Base-by-base conservation (phyloP, 2,113 vertebrate genomes). In the Genyomyrus donnyi region DNA sequence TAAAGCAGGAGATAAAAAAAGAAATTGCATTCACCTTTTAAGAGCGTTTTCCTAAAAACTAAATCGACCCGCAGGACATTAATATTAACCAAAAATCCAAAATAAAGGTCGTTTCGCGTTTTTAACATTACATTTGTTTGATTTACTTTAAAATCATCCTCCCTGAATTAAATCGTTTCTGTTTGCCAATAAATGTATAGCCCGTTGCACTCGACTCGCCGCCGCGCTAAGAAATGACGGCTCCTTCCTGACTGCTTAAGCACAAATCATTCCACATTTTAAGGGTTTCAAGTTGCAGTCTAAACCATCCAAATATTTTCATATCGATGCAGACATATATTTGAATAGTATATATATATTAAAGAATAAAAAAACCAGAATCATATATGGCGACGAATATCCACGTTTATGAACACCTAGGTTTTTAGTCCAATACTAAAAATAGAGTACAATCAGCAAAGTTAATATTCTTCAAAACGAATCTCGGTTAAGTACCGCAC, bases 271-370 rank as follows among this genome's bases (percentile, higher is more conserved):
- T 15, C 86, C 88, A 91, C 91, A 91, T 90, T 53, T 89, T 86
- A 88, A 80, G 50, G 42, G 91, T 35, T 89, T 93, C 88, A 66
- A 39, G 89, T 90, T 91, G 90, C 93, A 90, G 90, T 90, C 88
- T 89, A 93, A 92, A 93, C 50, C 92, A n/a, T n/a, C 91, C 11
- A 39, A 7, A 84, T 27, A 52, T 49, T 89, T 42, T 31, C 24
- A 45, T 84, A 31, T 66, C 45, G 49, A 19, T 50, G 15, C 5
- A 87, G 19, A 10, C 19, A 85, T 48, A 48, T 85, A 80, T 80
- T 42, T 42, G 35, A 17, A 80, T 42, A 80, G 35, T 80, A 42
- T 42, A 42, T 42, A 42, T 17, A 39, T 39, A 19, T 80, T 42
- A 80, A 80, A 80, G 35, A 80, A 42, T 80, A 19, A 42, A 42